These are phyloP conservation scores for Urocolius indicus DNA, from an alignment of 2,113 vertebrate genomes.

Conservation along the genomic window DNA sequence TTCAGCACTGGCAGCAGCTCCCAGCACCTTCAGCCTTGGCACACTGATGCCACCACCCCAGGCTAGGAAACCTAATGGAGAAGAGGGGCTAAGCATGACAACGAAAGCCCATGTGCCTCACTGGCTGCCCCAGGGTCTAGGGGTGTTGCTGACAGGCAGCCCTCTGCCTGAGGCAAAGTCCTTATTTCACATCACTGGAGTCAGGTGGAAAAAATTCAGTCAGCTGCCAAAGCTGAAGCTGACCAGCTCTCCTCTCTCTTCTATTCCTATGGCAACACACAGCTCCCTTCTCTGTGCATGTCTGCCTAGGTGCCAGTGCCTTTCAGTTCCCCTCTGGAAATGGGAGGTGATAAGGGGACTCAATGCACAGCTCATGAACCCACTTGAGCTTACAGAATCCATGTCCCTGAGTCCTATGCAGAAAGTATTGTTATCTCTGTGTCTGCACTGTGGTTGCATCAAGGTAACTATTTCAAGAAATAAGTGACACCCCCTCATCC, in stretches of 20 bases:
- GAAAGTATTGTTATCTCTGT: not conserved
- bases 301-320: not conserved
- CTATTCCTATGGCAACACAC: conserved; percentile 58
- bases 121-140: not conserved
- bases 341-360: not conserved
- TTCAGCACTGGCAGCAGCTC: not conserved
- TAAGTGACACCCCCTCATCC: not conserved
- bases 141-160: not conserved
- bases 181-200: not conserved
- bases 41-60: not conserved
- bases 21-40: not conserved
- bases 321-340: not conserved
- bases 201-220: not conserved
- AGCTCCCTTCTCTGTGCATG: not conserved
- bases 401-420: not conserved
- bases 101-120: rapidly evolving
- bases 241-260: conserved; percentile 6
- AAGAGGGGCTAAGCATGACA: not conserved
- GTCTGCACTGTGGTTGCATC: not conserved
- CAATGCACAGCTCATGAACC: not conserved
- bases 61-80: not conserved
- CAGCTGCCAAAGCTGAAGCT: not conserved
- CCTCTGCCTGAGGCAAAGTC: not conserved
- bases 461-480: not conserved
- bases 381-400: not conserved